These are phyloP conservation scores for Epizoanthus fatuus DNA, from an alignment of 92 coral and sea anemone genomes.

Conservation along the genomic window DNA sequence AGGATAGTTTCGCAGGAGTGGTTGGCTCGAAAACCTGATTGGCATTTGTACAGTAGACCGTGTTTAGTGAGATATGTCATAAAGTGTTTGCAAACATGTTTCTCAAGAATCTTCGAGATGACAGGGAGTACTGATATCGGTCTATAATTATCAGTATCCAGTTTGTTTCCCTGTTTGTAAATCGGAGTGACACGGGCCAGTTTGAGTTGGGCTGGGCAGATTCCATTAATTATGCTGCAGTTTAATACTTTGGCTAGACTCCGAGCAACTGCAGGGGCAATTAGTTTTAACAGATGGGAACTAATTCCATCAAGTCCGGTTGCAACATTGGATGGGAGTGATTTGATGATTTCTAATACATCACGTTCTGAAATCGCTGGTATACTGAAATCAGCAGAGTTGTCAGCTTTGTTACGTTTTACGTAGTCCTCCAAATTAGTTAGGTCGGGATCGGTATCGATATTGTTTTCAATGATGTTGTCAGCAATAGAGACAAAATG, in stretches of 20 bases:
- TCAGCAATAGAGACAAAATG: slow-evolving; percentile 60
- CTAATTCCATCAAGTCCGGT: slow-evolving; percentile 53
- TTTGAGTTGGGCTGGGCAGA: slow-evolving; percentile 51
- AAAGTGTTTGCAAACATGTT: slow-evolving; percentile 15
- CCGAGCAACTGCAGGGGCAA: slow-evolving; percentile 48
- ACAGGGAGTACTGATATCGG: no score
- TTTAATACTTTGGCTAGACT: slow-evolving; percentile 53
- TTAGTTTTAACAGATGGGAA: slow-evolving; percentile 50
- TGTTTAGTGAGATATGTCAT: slow-evolving; percentile 29
- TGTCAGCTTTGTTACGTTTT: slow-evolving; percentile 32
- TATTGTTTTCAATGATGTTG: slow-evolving; percentile 44
- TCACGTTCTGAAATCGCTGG: slow-evolving; percentile 44
- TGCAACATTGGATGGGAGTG: slow-evolving; percentile 50
- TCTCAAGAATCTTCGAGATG: no score
- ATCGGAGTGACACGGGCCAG: slow-evolving; percentile 62
- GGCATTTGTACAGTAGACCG: slow-evolving; percentile 50
- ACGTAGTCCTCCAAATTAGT: slow-evolving; percentile 50
- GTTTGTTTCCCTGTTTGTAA: slow-evolving; percentile 66
- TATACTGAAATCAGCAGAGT: slow-evolving; percentile 58
- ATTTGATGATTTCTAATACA: slow-evolving; percentile 31
- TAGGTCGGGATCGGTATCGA: slow-evolving; percentile 49
- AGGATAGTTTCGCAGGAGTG: slow-evolving; percentile 49
- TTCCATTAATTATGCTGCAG: slow-evolving; percentile 58
- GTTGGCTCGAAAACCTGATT: slow-evolving; percentile 63
- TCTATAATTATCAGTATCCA: no score